Evolutionary conservation across 2,797 vertebrate genomes (phyloP).

Genomic region (Holocentrus rufus): DNA sequence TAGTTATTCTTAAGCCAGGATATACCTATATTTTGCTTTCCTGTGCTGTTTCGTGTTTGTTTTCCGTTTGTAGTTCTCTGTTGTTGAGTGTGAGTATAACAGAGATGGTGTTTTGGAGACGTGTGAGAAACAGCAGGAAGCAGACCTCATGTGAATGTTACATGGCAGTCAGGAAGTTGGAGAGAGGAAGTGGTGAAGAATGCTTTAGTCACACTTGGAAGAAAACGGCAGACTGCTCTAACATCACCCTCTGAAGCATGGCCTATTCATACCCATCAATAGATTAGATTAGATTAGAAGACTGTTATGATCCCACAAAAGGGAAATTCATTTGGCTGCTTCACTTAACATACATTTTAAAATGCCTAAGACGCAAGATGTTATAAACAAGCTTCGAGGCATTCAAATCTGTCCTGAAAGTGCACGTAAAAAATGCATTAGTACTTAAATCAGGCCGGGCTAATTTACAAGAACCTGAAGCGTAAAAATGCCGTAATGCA

Average conservation of each 20-base stretch:
- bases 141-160: constrained; percentile 69
- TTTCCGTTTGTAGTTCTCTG: background rate
- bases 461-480: no score
- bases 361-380: background rate
- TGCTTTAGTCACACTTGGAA: constrained; percentile 64
- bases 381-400: background rate
- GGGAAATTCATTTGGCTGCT: constrained; percentile 7
- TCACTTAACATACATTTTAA: constrained; percentile 9
- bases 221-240: constrained; percentile 50
- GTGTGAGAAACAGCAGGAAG: constrained; percentile 73
- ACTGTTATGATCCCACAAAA: constrained; percentile 1
- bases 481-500: no score
- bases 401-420: background rate
- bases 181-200: constrained; percentile 77
- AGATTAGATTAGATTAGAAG: constrained; percentile 1
- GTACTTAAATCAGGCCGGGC: no score
- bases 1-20: background rate
- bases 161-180: constrained; percentile 78
- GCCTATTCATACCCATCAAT: constrained; percentile 28
- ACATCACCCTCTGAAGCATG: constrained; percentile 50
- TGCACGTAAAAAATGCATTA: background rate
- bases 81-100: constrained; percentile 13
- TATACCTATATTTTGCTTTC: background rate
- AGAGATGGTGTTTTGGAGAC: constrained; percentile 18
- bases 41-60: background rate